Base-by-base conservation (phyloP, 2,888 invertebrate genomes). In the Nemotelus pantherinus region DNA sequence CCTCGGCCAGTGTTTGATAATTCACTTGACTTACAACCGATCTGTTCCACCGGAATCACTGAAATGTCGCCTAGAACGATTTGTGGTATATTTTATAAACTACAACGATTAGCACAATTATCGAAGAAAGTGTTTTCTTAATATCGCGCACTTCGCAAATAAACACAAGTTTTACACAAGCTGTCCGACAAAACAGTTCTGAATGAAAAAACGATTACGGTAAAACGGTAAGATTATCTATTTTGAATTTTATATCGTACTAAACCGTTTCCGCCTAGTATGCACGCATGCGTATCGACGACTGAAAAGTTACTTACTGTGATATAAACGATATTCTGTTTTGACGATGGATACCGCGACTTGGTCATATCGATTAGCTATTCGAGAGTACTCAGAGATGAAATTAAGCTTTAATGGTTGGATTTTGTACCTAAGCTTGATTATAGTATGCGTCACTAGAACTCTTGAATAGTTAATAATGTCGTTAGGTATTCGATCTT, bases 261-360 rank as follows among this genome's bases (percentile, higher is more conserved):
- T 57, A 25, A 41, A 63, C 25, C 43, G 48, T 67, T n/a, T 7
- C 39, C 50, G 70, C 43, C 70, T 53, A 55, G 53, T 70, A n/a
- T 70, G 53, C 10, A 70, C 48, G 70, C 53, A 70, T 41, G 53
- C 70, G 53, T 43, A 9, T 55, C 41, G 70, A 55, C 70, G 55
- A 70, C 70, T 70, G 53, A 55, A 55, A 47, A 55, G 70, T 25
- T 25, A 25, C 25, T 25, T 25, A 25, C 25, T 25, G 53, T 70
- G 53, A 55, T 70, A 39, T 41, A 50, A 25, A 9, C 10, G 25
- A 9, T 58, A 7, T 9, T 5, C 25, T 63, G 41, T 9, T 3
- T 63, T 6, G 43, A 9, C 3, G 45, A 5, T 65, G 65, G 65
- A 65, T 43, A 65, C 43, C 41, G 6, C 53, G 25, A n/a, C 63